Base-by-base conservation (phyloP, 2,113 vertebrate species). In the Meles meles region DNA sequence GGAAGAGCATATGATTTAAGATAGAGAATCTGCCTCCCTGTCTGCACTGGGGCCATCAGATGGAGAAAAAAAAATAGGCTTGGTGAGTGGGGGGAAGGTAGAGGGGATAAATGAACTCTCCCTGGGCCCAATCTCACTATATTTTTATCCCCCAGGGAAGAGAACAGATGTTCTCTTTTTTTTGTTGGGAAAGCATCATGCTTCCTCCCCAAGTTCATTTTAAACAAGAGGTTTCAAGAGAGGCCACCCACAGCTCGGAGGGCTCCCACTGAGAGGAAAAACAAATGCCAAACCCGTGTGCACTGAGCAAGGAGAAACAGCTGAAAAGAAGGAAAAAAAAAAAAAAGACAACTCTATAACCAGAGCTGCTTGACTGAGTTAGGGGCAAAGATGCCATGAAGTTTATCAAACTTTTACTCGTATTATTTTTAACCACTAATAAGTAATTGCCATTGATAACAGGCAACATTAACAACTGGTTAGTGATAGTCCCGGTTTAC, bases 171-270 rank as follows among this genome's bases (percentile, higher is more conserved):
- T 98, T 98, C 98, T 88, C 93, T 23, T 97, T 98, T 98, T 98
- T 98, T 89, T 72, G 55, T 31, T 90, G 87, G 98, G 97, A 98
- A 97, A 99, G 99, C 97, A 98, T 98, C 99, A 98, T 98, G 97
- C 98, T 99, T 99, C 98, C 98, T 99, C 98, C 98, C 98, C 52
- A 97, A 82, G 72, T 90, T 98, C 98, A 98, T 99, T 99, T 99
- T 99, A 98, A 99, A 98, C 98, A 98, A 97, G 94, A 97, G 98
- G 96, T 94, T 81, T 55, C 95, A 55, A 81, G 95, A 97, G 84
- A 98, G 99, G 98, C 99, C 99, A 99, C 99, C 99, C 99, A 99
- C 99, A 98, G 98, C 97, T 99, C 97, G 29, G 95, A 98, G 97
- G 97, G 97, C 93, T 98, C 99, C 99, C 98, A 98, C 96, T 15